These are phyloP conservation scores for Dolichoris vasculosae DNA, from an alignment of 1,140 invertebrate species.

Conservation along the genomic window DNA sequence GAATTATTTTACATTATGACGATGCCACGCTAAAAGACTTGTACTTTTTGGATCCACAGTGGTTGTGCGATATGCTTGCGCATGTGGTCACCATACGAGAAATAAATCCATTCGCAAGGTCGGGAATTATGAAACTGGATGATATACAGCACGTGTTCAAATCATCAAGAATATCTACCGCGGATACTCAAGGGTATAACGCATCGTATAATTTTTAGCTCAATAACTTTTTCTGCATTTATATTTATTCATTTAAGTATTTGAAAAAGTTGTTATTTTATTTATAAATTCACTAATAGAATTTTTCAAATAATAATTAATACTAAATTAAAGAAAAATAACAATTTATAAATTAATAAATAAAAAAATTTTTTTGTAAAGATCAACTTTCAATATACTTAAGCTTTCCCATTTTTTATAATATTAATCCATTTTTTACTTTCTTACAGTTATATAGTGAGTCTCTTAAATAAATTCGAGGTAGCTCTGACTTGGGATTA, in stretches of 20 bases:
- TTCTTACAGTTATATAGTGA: slow-evolving; percentile 82
- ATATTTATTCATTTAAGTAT: not conserved
- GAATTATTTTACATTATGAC: slow-evolving; percentile 97
- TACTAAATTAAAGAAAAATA: too few relatives aligned
- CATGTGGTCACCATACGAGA: slow-evolving; percentile 96
- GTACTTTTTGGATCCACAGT: slow-evolving; percentile 97
- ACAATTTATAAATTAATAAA: too few relatives aligned
- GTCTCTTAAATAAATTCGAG: slow-evolving; percentile 96
- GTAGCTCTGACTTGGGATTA: slow-evolving; percentile 98
- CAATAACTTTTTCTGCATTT: not conserved
- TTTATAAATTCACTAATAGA: too few relatives aligned
- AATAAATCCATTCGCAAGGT: slow-evolving; percentile 95
- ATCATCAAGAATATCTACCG: slow-evolving; percentile 76
- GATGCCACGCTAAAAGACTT: slow-evolving; percentile 96
- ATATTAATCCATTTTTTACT: not conserved
- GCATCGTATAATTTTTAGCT: not conserved
- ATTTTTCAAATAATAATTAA: too few relatives aligned
- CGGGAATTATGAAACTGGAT: slow-evolving; percentile 94
- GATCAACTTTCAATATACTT: too few relatives aligned
- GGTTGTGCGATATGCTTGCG: slow-evolving; percentile 98
- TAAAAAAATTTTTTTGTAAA: too few relatives aligned
- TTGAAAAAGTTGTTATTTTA: not conserved
- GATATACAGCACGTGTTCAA: slow-evolving; percentile 96
- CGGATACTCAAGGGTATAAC: slow-evolving; percentile 78
- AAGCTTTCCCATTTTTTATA: not conserved